These are phyloP conservation scores for Rhingia campestris DNA, from an alignment of 2,888 invertebrate species.

Conservation along the genomic window DNA sequence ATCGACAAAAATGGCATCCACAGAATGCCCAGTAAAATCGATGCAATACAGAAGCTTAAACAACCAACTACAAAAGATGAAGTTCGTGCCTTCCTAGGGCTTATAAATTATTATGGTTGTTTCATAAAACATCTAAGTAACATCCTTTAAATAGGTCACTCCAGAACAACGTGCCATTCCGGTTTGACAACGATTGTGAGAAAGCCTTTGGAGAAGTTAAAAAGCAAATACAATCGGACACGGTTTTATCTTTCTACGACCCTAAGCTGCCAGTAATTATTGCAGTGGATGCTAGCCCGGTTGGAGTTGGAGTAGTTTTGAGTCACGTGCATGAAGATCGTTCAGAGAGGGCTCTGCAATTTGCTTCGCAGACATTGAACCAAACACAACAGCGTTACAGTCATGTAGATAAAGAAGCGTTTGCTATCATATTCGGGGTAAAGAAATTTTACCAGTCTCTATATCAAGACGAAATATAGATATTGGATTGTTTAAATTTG, in stretches of 20 bases:
- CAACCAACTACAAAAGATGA: slow-evolving; percentile 75
- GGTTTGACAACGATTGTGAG: slow-evolving; percentile 74
- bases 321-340: slow-evolving; percentile 23
- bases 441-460: slow-evolving; percentile 80
- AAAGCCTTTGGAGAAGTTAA: slow-evolving; percentile 76
- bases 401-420: slow-evolving; percentile 66
- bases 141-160: slow-evolving; percentile 77
- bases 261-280: slow-evolving; percentile 75
- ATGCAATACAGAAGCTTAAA: slow-evolving; percentile 76
- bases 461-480: no score
- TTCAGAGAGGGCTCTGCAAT: slow-evolving; percentile 79
- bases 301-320: slow-evolving; percentile 76
- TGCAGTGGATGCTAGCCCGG: slow-evolving; percentile 77
- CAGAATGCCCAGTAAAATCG: slow-evolving; percentile 77
- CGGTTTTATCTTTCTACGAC: slow-evolving; percentile 76
- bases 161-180: slow-evolving; percentile 74
- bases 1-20: slow-evolving; percentile 78
- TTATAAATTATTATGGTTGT: slow-evolving; percentile 78
- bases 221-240: slow-evolving; percentile 74
- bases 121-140: slow-evolving; percentile 77
- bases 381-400: slow-evolving; percentile 76
- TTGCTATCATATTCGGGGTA: slow-evolving; percentile 78
- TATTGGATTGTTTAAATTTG: no score
- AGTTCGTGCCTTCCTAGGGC: slow-evolving; percentile 76
- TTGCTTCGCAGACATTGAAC: slow-evolving; percentile 78